A percentile compares a stretch with the other conserved stretches of the same genome.
Conservation (phyloP, 2,888 invertebrate species). For the Apantesis nais region DNA sequence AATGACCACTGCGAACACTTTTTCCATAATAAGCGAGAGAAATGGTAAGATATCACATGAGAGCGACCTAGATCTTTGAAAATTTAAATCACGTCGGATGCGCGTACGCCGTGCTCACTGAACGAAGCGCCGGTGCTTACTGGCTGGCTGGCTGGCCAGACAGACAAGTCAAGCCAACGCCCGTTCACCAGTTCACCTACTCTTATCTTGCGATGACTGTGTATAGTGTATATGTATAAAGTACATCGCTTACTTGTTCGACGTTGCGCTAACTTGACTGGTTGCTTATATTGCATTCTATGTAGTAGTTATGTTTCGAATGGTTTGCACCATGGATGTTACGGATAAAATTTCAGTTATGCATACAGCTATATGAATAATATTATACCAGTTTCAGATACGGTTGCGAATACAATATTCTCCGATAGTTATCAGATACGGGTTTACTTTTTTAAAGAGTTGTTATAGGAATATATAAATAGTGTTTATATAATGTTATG, state of each 20-base stretch:
- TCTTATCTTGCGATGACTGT: conserved; percentile 78
- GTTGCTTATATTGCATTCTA: conserved; percentile 62
- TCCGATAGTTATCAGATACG: background rate
- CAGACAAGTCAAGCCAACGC: conserved; percentile 73
- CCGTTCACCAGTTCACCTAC: conserved; percentile 81
- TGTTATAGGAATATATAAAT: too few species aligned
- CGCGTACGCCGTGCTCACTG: conserved; percentile 75
- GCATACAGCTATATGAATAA: background rate
- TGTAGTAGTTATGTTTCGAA: conserved; percentile 49
- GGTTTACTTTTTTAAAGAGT: too few species aligned
- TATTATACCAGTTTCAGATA: background rate
- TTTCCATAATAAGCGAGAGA: conserved; percentile 69
- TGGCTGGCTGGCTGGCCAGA: conserved; percentile 57
- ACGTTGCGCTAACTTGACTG: conserved; percentile 67
- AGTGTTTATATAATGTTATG: too few species aligned
- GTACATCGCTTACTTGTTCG: conserved; percentile 59
- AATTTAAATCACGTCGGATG: conserved; percentile 48
- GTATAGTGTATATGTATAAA: conserved; percentile 40
- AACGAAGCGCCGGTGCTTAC: conserved; percentile 74
- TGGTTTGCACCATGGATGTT: conserved; percentile 30
- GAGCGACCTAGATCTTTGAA: conserved; percentile 68
- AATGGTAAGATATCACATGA: conserved; percentile 71
- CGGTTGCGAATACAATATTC: background rate
- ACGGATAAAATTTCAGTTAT: background rate
- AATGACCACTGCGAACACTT: conserved; percentile 66